Percentiles rank a stretch among this genome's conserved stretches.
These are phyloP conservation scores for Raja brachyura DNA, from an alignment of 2,113 vertebrate genomes.

Conservation along the genomic window DNA sequence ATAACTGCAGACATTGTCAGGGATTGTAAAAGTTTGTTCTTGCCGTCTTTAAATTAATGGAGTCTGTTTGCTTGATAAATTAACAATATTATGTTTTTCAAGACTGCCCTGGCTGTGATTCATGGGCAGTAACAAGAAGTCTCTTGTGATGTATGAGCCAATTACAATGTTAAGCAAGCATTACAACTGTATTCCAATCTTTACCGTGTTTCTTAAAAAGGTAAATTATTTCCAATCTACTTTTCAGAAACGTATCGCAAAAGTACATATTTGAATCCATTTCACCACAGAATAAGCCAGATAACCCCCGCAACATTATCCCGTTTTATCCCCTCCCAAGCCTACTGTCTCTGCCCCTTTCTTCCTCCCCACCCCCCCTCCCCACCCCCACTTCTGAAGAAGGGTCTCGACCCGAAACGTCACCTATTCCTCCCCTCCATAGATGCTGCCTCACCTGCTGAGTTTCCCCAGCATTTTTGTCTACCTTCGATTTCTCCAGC, in stretches of 20 bases:
- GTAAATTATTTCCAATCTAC: not conserved
- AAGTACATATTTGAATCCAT: not conserved
- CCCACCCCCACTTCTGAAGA: too few species aligned
- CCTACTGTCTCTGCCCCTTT: too few species aligned
- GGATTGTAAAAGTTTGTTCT: not conserved
- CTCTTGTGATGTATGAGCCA: constrained; percentile 23
- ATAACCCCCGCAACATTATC: too few species aligned
- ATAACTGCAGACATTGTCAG: not conserved
- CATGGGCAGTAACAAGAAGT: constrained; percentile 2
- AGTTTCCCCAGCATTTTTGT: too few species aligned
- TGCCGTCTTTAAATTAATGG: constrained; percentile 12
- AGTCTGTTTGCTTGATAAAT: constrained; percentile 4
- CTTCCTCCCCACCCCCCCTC: too few species aligned
- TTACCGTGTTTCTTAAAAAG: not conserved
- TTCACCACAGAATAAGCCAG: not conserved
- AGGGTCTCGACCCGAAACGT: too few species aligned
- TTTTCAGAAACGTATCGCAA: not conserved
- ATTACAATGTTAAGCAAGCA: constrained; percentile 29
- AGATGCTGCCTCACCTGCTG: too few species aligned
- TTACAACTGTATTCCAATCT: constrained; percentile 17
- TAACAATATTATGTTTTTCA: not conserved
- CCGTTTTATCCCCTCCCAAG: too few species aligned
- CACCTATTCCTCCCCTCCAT: too few species aligned
- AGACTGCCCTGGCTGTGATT: not conserved
- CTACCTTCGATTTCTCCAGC: too few species aligned